Evolutionary conservation across 2,888 invertebrate genomes (phyloP).

Genomic region (Elegia similella): DNA sequence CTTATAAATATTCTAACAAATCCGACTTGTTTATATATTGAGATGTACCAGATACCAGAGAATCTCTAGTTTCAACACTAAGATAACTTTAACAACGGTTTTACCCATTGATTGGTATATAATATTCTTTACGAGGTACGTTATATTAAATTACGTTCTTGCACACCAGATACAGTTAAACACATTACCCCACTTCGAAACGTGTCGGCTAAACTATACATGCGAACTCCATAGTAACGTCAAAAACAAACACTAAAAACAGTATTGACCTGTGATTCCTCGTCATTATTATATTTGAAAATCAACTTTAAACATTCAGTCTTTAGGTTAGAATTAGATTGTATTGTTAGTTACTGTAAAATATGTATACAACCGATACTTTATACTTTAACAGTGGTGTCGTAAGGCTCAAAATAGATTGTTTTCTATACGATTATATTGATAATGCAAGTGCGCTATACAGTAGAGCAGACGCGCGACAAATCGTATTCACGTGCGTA

Average conservation of each 20-base stretch:
- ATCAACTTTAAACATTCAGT: not conserved
- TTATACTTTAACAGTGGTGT: not conserved
- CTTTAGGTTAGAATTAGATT: not conserved
- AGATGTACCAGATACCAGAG: too few relatives aligned
- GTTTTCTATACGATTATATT: not conserved
- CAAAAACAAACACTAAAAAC: slow-evolving; percentile 24
- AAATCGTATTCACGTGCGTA: slow-evolving; percentile 17
- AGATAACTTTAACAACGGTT: too few relatives aligned
- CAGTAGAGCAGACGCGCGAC: slow-evolving; percentile 20
- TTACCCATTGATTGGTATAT: too few relatives aligned
- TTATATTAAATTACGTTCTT: not conserved
- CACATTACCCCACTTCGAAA: slow-evolving; percentile 14
- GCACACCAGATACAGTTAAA: slow-evolving; percentile 9
- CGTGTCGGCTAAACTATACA: slow-evolving; percentile 12
- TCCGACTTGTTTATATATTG: too few relatives aligned
- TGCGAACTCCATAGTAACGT: slow-evolving; percentile 16
- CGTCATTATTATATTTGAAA: not conserved
- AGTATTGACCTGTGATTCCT: slow-evolving; percentile 15
- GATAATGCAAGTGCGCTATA: slow-evolving; percentile 12
- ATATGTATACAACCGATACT: not conserved
- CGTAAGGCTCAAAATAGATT: not conserved
- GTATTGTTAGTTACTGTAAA: not conserved
- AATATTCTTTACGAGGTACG: not conserved
- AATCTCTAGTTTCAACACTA: too few relatives aligned
- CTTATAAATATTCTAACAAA: too few relatives aligned